A percentile compares a stretch with the other conserved stretches of the same genome.
These are phyloP conservation scores for Plectropomus leopardus DNA, from an alignment of 2,113 vertebrate species.

Conservation along the genomic window DNA sequence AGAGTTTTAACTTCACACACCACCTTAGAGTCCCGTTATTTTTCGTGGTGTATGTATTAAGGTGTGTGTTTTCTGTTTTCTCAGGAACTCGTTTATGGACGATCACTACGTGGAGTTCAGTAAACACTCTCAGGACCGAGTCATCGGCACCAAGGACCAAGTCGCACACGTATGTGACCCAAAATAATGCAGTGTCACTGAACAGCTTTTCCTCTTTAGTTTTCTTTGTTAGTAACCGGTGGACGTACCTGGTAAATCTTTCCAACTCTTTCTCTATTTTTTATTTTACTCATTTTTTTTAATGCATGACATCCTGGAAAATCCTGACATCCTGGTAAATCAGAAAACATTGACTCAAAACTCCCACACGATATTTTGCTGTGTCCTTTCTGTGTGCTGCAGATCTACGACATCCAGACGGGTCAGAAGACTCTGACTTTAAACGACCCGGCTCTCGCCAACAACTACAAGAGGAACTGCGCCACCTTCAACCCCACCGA, in stretches of 20 bases:
- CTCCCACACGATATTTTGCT: conserved; percentile 30
- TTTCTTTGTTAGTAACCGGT: not conserved
- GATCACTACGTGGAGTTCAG: conserved; percentile 99
- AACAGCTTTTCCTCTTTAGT: not conserved
- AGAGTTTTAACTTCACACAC: too few relatives aligned
- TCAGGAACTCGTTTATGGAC: conserved; percentile 94
- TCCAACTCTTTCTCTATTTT: too few relatives aligned
- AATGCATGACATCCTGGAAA: too few relatives aligned
- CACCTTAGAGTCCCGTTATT: too few relatives aligned
- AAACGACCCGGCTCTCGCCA: conserved; percentile 94
- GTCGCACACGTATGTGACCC: conserved; percentile 90
- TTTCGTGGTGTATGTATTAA: not conserved
- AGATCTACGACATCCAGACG: conserved; percentile 99
- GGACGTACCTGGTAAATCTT: too few relatives aligned
- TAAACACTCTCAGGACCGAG: conserved; percentile 95
- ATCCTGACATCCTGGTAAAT: too few relatives aligned
- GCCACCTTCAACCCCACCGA: conserved; percentile 97
- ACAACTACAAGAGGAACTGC: conserved; percentile 98
- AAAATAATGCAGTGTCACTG: too few relatives aligned
- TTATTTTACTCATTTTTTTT: not conserved
- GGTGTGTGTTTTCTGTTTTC: conserved; percentile 21
- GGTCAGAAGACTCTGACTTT: conserved; percentile 95
- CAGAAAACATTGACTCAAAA: too few relatives aligned
- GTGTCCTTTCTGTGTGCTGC: conserved; percentile 72
- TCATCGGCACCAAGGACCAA: conserved; percentile 97